Conservation (phyloP, 2,797 vertebrate species). For the Centroberyx gerrardi region DNA sequence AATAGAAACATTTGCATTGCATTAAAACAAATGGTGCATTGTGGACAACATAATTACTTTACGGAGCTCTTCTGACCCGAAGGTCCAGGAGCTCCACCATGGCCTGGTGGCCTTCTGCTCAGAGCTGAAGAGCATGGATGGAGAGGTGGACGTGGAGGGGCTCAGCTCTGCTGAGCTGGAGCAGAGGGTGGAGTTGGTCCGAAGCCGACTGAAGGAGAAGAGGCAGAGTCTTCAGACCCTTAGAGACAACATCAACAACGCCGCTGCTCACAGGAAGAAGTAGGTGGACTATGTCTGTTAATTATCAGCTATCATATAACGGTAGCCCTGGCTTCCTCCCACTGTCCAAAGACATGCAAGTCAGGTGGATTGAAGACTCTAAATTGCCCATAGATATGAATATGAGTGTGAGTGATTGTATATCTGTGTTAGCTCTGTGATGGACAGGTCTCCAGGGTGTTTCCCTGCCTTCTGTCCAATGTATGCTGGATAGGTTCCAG, state of each 20-base stretch:
- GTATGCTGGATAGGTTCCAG: too few relatives aligned
- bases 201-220: conserved; percentile 77
- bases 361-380: too few relatives aligned
- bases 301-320: neutral
- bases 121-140: conserved; percentile 80
- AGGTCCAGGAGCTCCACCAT: conserved; percentile 83
- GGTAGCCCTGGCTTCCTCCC: too few relatives aligned
- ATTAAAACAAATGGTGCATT: neutral
- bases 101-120: conserved; percentile 80
- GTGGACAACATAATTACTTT: neutral
- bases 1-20: neutral
- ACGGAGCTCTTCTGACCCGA: conserved; percentile 25
- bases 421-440: conserved; percentile 1
- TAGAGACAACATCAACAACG: conserved; percentile 69
- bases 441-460: neutral
- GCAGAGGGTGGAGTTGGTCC: conserved; percentile 74
- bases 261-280: conserved; percentile 74
- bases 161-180: conserved; percentile 68
- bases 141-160: conserved; percentile 66
- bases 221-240: conserved; percentile 73
- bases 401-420: too few relatives aligned
- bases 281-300: conserved; percentile 43
- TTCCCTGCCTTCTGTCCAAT: neutral
- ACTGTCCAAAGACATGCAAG: too few relatives aligned
- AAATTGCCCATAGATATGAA: too few relatives aligned